Conservation (phyloP, 2,113 vertebrate species). For the Gobius niger region DNA sequence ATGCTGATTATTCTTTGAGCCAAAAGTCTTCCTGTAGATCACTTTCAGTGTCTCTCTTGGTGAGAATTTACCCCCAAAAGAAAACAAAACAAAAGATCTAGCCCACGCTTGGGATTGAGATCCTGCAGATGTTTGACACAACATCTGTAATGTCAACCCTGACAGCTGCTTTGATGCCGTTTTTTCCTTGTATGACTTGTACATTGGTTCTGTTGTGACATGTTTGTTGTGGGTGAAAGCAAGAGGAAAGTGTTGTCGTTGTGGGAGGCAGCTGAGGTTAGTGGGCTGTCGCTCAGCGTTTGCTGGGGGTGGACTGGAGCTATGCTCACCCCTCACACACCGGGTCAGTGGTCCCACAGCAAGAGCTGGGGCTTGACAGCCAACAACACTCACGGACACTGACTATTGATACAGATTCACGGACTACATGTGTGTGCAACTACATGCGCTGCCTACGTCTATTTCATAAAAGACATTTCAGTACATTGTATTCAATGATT, state of each 20-base stretch:
- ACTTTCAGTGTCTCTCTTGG: no score
- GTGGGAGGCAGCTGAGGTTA: constrained; percentile 49
- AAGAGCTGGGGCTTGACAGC: constrained; percentile 38
- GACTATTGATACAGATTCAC: background rate
- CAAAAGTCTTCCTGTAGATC: no score
- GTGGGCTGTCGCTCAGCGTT: constrained; percentile 62
- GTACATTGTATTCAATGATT: no score
- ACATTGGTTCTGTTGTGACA: background rate
- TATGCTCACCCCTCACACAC: constrained; percentile 54
- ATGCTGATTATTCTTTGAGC: no score
- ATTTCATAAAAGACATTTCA: constrained; percentile 19
- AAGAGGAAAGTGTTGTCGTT: constrained; percentile 47
- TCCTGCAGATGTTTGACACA: no score
- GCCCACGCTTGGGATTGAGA: no score
- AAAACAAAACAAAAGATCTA: no score
- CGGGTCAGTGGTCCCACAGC: constrained; percentile 60
- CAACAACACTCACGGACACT: background rate
- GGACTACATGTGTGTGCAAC: constrained; percentile 8
- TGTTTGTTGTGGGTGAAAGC: constrained; percentile 38
- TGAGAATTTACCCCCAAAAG: no score
- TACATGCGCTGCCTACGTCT: constrained; percentile 7
- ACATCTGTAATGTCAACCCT: background rate
- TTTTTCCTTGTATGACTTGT: background rate
- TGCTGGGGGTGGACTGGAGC: constrained; percentile 44
- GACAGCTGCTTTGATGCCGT: constrained; percentile 21